Percentiles rank a stretch among this genome's conserved stretches.
Evolutionary conservation across 2,113 vertebrate genomes (phyloP).

Genomic region (Fregata magnificens): DNA sequence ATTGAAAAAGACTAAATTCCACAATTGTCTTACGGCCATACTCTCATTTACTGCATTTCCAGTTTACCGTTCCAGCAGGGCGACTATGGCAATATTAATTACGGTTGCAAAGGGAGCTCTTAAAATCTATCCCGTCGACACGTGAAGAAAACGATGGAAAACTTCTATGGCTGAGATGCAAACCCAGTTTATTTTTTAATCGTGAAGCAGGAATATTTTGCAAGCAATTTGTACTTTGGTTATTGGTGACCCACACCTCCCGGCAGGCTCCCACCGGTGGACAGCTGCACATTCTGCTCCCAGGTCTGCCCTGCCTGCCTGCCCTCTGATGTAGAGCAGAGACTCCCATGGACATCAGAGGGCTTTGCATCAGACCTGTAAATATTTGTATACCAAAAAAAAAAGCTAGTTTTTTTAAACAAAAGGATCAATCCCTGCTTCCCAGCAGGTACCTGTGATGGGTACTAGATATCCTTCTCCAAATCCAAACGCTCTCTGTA

Average conservation of each 20-base stretch:
- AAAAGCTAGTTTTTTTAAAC: background rate
- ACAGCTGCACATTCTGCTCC: conserved; percentile 5
- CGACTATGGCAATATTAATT: conserved; percentile 5
- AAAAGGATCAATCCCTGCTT: background rate
- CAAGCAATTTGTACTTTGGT: background rate
- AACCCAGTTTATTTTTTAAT: background rate
- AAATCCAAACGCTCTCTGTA: background rate
- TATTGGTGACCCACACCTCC: conserved; percentile 6
- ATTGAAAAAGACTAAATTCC: conserved; percentile 78
- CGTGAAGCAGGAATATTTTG: background rate
- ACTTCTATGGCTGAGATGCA: conserved; percentile 1
- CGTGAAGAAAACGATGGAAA: conserved; percentile 2
- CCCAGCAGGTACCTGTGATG: background rate
- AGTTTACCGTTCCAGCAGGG: conserved; percentile 59
- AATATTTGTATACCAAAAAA: background rate
- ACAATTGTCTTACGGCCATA: conserved; percentile 69
- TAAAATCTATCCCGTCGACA: conserved; percentile 14
- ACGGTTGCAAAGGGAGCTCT: background rate
- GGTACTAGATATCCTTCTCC: background rate
- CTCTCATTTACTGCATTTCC: conserved; percentile 75
- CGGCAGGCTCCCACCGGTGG: background rate
- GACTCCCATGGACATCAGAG: background rate
- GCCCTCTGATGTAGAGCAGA: background rate
- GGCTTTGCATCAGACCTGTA: background rate
- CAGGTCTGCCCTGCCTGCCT: background rate